A percentile compares a stretch with the other conserved stretches of the same genome.
Conservation (phyloP, 2,797 vertebrate genomes). For the Smutsia temminckii region DNA sequence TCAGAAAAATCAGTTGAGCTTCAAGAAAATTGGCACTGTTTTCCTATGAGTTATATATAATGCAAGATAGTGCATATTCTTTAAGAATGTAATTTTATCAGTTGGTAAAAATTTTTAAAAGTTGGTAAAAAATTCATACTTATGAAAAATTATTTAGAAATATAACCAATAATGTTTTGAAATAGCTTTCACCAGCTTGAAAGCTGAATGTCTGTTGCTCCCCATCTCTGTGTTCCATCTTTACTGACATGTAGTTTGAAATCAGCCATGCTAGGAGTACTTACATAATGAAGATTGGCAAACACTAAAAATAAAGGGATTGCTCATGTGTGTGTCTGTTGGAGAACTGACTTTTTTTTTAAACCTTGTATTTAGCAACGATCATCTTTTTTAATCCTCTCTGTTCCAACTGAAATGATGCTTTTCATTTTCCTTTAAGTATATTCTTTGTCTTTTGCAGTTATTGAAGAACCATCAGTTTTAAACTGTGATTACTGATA, state of each 20-base stretch:
- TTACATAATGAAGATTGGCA: not conserved
- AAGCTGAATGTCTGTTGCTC: not conserved
- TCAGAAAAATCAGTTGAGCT: not conserved
- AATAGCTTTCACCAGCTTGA: not conserved
- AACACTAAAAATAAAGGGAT: not conserved
- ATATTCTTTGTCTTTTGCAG: not conserved
- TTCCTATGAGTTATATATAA: not conserved
- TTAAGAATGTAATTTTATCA: not conserved
- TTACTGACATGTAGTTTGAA: not conserved
- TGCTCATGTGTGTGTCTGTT: not conserved
- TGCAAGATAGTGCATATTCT: not conserved
- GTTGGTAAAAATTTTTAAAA: no score
- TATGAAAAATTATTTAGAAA: not conserved
- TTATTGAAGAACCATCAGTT: not conserved
- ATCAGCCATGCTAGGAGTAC: not conserved
- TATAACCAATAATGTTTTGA: not conserved
- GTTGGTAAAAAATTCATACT: not conserved
- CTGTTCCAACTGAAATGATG: not conserved
- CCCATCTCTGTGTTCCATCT: not conserved
- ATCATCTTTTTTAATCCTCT: not conserved
- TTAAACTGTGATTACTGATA: not conserved
- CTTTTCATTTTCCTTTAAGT: not conserved
- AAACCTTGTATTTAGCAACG: not conserved
- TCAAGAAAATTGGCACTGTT: not conserved
- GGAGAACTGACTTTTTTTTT: not conserved